These are phyloP conservation scores for Platyura marginata DNA, from an alignment of 1,140 invertebrate species.

Conservation along the genomic window DNA sequence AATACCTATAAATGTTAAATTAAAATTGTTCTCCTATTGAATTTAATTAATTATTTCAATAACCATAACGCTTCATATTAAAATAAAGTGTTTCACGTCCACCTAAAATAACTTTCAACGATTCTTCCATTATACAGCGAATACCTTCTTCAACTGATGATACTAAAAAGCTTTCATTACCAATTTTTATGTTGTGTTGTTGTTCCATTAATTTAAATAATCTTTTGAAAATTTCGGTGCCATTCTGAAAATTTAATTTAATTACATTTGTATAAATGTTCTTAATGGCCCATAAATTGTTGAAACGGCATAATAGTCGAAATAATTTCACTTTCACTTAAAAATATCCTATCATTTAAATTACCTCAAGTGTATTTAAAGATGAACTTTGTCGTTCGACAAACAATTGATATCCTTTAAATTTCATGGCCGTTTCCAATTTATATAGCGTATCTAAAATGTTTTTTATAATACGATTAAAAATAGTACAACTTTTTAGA, in stretches of 20 bases:
- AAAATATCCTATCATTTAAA: no score
- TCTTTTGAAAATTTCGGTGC: slow-evolving; percentile 47
- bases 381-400: slow-evolving; percentile 49
- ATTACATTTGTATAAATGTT: not conserved
- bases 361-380: slow-evolving; percentile 41
- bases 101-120: slow-evolving; percentile 38
- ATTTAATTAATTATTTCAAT: not conserved
- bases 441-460: slow-evolving; percentile 26
- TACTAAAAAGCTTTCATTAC: slow-evolving; percentile 25
- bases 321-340: no score
- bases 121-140: slow-evolving; percentile 30
- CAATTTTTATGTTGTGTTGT: slow-evolving; percentile 19
- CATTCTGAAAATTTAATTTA: slow-evolving; percentile 30
- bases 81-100: slow-evolving; percentile 50
- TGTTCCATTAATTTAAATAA: slow-evolving; percentile 40
- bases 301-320: no score
- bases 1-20: slow-evolving; percentile 26
- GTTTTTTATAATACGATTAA: not conserved
- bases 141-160: slow-evolving; percentile 45
- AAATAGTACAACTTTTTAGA: slow-evolving; percentile 24
- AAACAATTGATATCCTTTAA: slow-evolving; percentile 35
- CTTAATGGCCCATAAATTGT: no score
- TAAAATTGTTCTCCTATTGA: not conserved
- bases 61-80: slow-evolving; percentile 46
- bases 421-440: slow-evolving; percentile 38